Base-by-base conservation (phyloP, 2,888 invertebrate genomes). In the Serripes groenlandicus region DNA sequence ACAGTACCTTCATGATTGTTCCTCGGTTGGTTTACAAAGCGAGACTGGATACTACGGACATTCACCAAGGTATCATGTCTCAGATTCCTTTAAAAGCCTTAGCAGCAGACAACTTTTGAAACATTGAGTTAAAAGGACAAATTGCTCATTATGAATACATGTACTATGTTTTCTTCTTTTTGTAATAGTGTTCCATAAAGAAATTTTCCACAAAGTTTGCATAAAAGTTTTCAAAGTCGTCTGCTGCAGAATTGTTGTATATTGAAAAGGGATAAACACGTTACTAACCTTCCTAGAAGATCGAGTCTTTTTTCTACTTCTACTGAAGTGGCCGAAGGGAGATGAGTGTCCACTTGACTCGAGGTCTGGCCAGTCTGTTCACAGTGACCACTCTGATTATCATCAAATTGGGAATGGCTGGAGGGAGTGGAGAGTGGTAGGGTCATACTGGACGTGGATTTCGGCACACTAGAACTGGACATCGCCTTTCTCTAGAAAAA, bases 351-450 rank as follows among this genome's bases (percentile, higher is more conserved):
- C 72, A 35, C 60, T 74, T 76, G 28, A 26, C n/a, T n/a, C n/a
- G 78, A 75, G 32, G 66, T 58, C 54, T 78, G 82, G 15, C 78
- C 73, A 26, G 80, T 75, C 1, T 42, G 42, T 26, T 18, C 42
- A 28, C 66, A 37, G 26, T 42, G 42, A 42, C 42, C 66, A 35
- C 21, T n/a, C 5, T 23, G 42, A 32, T 37, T 37, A 32, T 92
- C 92, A 60, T 94, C 94, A 90, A 91, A 93, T 88, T 92, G 93
- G 58, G 93, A 93, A 75, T 93, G 92, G 68, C 92, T 92, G 69
- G 93, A 93, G 42, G 94, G 92, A 72, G 92, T 93, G 60, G 93
- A 93, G 62, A 93, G 91, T 28, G 94, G 94, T 62, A 93, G 86
- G 21, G 94, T 94, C 91, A 93, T 91, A 78, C 92, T 93, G 60